These are phyloP conservation scores for Triplophysa dalaica DNA, from an alignment of 2,113 vertebrate genomes.

Conservation along the genomic window DNA sequence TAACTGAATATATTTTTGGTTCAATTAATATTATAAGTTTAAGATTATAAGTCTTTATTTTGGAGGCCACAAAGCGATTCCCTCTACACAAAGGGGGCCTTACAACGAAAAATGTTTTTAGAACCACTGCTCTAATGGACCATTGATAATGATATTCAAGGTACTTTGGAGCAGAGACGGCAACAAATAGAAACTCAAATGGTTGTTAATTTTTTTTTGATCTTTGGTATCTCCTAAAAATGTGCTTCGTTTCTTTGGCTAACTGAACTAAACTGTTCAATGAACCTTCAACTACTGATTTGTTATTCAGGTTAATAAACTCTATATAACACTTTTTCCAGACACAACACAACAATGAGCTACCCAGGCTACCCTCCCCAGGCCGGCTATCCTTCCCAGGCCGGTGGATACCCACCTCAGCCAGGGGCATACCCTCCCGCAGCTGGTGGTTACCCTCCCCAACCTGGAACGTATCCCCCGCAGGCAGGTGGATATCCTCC, in stretches of 20 bases:
- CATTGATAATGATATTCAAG: no score
- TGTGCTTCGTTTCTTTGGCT: background rate
- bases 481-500: constrained; percentile 69
- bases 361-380: constrained; percentile 85
- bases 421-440: constrained; percentile 64
- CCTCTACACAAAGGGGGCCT: no score
- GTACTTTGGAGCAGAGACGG: background rate
- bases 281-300: background rate
- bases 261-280: no score
- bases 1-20: no score
- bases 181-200: background rate
- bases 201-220: background rate
- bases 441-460: constrained; percentile 63
- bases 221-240: background rate
- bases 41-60: no score
- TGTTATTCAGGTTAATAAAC: background rate
- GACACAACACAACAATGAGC: constrained; percentile 78
- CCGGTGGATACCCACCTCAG: constrained; percentile 58
- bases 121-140: no score
- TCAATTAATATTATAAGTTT: no score
- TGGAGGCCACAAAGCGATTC: no score
- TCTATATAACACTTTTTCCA: constrained; percentile 54
- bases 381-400: constrained; percentile 58
- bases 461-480: constrained; percentile 64
- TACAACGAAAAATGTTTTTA: no score